Evolutionary conservation across 2,113 vertebrate genomes (phyloP).

Genomic region (Cyanistes caeruleus): DNA sequence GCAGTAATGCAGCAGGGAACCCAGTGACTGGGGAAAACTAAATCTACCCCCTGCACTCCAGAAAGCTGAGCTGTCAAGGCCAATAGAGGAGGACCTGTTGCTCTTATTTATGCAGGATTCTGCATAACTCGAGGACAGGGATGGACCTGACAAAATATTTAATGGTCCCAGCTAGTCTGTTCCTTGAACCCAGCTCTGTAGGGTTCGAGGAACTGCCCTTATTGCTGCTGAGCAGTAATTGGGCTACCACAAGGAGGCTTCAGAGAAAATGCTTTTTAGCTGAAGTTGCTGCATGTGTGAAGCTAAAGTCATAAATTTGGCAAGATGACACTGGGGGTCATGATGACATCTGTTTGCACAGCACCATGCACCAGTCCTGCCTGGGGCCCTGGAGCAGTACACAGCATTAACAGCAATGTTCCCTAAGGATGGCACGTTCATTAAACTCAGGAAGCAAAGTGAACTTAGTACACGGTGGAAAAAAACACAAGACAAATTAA

Average conservation of each 20-base stretch:
- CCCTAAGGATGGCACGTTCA: not conserved
- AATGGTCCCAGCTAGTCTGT: not conserved
- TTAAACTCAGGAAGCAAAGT: slow-evolving; percentile 13
- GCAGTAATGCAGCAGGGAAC: not conserved
- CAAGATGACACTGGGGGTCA: not conserved
- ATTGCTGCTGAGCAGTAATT: not conserved
- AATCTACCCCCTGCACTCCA: not conserved
- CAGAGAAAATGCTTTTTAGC: not conserved
- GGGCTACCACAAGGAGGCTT: rapidly evolving
- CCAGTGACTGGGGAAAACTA: not conserved
- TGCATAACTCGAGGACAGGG: not conserved
- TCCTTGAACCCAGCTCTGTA: not conserved
- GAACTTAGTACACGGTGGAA: not conserved
- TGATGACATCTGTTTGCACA: not conserved
- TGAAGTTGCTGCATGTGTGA: not conserved
- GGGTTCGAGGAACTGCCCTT: not conserved
- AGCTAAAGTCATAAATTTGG: not conserved
- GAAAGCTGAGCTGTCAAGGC: not conserved
- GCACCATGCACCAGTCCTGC: not conserved
- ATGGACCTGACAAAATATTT: not conserved
- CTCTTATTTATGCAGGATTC: not conserved
- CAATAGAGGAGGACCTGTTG: not conserved
- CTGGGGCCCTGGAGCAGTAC: not conserved
- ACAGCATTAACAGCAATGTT: not conserved
- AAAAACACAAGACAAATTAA: slow-evolving; percentile 22